Evolutionary conservation across 2,888 invertebrate species (phyloP).

Genomic region (Alitta virens): DNA sequence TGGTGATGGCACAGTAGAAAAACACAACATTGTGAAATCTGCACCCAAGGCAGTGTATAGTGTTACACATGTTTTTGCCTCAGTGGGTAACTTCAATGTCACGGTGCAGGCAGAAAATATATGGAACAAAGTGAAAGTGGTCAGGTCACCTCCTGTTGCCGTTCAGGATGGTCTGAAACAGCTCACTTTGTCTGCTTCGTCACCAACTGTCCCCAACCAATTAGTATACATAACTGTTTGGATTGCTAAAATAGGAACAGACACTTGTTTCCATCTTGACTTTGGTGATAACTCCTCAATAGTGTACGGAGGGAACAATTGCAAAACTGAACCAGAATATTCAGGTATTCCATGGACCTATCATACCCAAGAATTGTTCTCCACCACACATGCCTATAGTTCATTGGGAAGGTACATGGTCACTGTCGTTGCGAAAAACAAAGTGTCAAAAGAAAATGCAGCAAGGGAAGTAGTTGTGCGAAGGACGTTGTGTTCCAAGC

Average conservation of each 20-base stretch:
- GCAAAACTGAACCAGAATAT: not conserved
- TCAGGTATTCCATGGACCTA: too few relatives aligned
- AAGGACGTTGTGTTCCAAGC: not conserved
- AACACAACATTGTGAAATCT: not conserved
- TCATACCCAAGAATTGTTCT: too few relatives aligned
- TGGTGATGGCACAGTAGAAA: not conserved
- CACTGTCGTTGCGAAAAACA: not conserved
- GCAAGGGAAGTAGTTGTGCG: not conserved
- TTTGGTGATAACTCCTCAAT: not conserved
- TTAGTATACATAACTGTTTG: not conserved
- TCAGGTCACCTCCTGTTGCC: not conserved
- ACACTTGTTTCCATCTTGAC: not conserved
- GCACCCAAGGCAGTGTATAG: not conserved
- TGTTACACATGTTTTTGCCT: not conserved
- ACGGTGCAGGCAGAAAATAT: not conserved
- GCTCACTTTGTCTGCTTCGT: not conserved
- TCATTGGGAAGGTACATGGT: too few relatives aligned
- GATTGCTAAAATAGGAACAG: not conserved
- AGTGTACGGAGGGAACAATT: not conserved
- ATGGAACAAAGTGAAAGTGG: not conserved
- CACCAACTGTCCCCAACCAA: not conserved
- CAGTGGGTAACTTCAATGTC: not conserved
- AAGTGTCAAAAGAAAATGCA: not conserved
- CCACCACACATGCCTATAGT: too few relatives aligned
- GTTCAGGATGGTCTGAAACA: not conserved